phyloP scores from a whole-genome alignment of 2,797 vertebrate species.

The Nyctibius grandis region DNA sequence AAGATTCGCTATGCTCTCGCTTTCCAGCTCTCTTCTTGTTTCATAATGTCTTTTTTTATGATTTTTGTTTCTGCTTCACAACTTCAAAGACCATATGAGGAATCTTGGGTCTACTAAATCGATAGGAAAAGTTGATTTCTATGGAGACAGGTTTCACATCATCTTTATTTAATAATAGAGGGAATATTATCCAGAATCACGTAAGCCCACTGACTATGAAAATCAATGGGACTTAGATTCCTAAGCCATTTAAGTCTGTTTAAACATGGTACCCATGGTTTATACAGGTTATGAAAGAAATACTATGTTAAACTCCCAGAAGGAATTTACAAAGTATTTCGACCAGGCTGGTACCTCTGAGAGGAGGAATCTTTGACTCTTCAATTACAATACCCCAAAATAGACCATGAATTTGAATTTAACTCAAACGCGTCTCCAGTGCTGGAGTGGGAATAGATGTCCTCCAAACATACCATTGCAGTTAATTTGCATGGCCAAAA shows the following conservation, averaged over 20 bases:
- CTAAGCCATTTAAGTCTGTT: constrained; percentile 15
- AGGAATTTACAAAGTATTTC: constrained; percentile 41
- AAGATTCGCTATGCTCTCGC: background rate
- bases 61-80: background rate
- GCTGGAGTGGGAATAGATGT: constrained; percentile 1
- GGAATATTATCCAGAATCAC: background rate
- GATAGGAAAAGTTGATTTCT: constrained; percentile 33
- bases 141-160: background rate
- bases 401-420: constrained; percentile 15
- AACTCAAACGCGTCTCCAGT: background rate
- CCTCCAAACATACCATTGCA: background rate
- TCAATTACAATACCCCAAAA: constrained; percentile 54
- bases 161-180: background rate
- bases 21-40: background rate
- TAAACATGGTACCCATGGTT: constrained; percentile 18
- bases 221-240: constrained; percentile 35
- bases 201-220: constrained; percentile 4
- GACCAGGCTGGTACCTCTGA: constrained; percentile 11
- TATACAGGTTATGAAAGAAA: background rate
- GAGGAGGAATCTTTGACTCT: constrained; percentile 8
- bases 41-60: background rate
- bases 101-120: background rate
- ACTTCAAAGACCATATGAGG: background rate
- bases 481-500: background rate
- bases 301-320: constrained; percentile 2